Conservation (phyloP, 2,797 vertebrate genomes). For the Octomys mimax region DNA sequence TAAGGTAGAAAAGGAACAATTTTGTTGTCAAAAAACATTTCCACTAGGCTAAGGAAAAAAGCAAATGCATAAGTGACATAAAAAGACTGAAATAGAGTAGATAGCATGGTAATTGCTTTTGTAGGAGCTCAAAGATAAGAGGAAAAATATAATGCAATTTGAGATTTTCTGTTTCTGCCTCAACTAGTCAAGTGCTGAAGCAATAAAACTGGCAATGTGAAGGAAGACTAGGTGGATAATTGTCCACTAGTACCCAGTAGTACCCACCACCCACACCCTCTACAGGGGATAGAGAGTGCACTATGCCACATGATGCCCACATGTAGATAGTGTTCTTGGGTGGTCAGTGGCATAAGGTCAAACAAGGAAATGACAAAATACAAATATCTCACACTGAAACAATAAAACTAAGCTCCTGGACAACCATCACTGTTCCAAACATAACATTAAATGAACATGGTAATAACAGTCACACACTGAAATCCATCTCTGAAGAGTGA, state of each 20-base stretch:
- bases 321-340: background rate
- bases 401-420: background rate
- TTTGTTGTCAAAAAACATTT: background rate
- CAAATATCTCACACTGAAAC: background rate
- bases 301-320: background rate
- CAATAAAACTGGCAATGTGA: background rate
- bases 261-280: background rate
- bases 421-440: background rate
- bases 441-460: background rate
- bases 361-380: background rate
- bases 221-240: background rate
- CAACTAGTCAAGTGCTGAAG: background rate
- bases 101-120: background rate
- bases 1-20: background rate
- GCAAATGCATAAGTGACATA: background rate
- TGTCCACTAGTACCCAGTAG: background rate
- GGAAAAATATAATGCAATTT: background rate
- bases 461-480: background rate
- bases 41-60: background rate
- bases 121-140: background rate
- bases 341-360: background rate
- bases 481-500: background rate
- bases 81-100: background rate
- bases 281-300: rapidly evolving
- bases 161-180: background rate